Evolutionary conservation across 1,140 invertebrate species (phyloP), one percentile per base, ranked within the genome.

Genomic region (Eupeodes corollae): DNA sequence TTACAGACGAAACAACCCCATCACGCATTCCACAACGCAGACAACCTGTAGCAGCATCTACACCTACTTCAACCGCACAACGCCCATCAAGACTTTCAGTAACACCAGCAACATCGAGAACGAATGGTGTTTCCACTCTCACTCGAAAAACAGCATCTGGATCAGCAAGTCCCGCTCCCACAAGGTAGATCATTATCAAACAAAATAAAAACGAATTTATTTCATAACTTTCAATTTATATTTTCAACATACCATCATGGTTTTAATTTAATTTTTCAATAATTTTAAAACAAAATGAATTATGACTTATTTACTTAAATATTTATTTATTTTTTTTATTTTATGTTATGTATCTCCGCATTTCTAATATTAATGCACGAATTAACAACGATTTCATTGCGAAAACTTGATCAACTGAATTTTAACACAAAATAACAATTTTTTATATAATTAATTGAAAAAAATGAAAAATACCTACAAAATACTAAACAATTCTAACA

Each of bases 141-240:
- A 79, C 79, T 12, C 72, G 84, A 12, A 75, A 84, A 51, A 86
- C 84, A 30, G 83, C 84, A 11, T 87, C 83, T 19, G 83, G 83
- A 32, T 71, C 83, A 14, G 65, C 79, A 33, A 85, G 82, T 54
- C 82, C 83, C 38, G 75, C 76, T 21, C 75, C 79, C 47, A 74
- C 75, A 70, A 83, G 80, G 82, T 84, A 73, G 63, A n/a, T n/a
- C n/a, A n/a, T n/a, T n/a, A n/a, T n/a, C n/a, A n/a, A n/a, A n/a
- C n/a, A n/a, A n/a, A n/a, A n/a, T n/a, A n/a, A n/a, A n/a, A n/a
- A n/a, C n/a, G n/a, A n/a, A n/a, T n/a, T 26, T 44, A 30, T 38
- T 44, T 46, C 31, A 44, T 30, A 45, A 43, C 39, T 37, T 52
- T 16, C 14, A 18, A 37, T 19, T 35, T 19, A 13, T n/a, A n/a